phyloP scores from a whole-genome alignment of 2,888 invertebrate genomes.

The Cactoblastis cactorum region DNA sequence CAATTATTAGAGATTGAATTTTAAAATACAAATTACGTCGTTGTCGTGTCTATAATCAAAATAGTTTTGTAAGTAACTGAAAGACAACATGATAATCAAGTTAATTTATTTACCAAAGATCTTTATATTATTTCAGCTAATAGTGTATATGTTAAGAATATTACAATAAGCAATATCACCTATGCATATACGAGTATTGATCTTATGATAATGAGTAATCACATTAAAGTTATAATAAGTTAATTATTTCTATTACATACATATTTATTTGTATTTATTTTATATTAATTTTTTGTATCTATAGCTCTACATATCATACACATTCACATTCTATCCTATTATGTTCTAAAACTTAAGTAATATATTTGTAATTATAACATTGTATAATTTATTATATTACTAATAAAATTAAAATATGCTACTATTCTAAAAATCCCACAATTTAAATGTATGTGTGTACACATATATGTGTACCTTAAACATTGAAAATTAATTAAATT shows the following conservation, averaged over 20 bases:
- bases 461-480: no score
- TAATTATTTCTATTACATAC: neutral
- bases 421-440: no score
- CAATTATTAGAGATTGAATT: no score
- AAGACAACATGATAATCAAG: neutral
- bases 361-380: no score
- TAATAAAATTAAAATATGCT: no score
- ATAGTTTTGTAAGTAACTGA: neutral
- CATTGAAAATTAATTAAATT: no score
- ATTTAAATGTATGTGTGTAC: no score
- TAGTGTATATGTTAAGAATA: neutral
- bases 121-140: neutral
- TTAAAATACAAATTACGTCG: no score
- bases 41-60: neutral
- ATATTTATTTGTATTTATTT: neutral
- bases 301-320: neutral
- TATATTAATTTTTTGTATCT: neutral
- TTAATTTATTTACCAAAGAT: slow-evolving; percentile 2
- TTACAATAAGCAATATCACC: neutral
- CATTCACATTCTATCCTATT: no score
- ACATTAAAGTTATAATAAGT: neutral
- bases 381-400: no score
- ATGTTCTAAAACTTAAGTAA: no score
- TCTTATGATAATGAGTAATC: slow-evolving; percentile 1
- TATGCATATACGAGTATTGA: neutral